A percentile compares a stretch with the other conserved stretches of the same genome.
These are phyloP conservation scores for Diphyllodes magnificus DNA, from an alignment of 2,113 vertebrate genomes.

Conservation along the genomic window DNA sequence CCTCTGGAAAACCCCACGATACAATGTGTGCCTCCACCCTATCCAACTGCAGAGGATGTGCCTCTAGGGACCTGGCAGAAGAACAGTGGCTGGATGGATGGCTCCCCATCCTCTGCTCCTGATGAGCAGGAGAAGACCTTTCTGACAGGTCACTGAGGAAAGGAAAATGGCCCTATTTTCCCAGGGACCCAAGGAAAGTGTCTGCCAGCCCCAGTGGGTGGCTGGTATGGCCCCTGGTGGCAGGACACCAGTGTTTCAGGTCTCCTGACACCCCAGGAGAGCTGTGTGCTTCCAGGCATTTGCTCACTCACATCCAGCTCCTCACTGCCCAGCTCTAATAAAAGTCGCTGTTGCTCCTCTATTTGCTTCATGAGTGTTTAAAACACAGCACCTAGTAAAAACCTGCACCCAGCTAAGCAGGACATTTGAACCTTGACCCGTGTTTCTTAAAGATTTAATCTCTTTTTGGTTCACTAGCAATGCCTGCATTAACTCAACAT, in stretches of 20 bases:
- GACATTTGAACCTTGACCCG: neutral
- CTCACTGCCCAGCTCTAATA: neutral
- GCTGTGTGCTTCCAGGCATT: neutral
- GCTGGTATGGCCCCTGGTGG: neutral
- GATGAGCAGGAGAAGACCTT: neutral
- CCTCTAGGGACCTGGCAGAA: neutral
- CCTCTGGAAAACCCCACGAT: neutral
- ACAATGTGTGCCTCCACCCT: neutral
- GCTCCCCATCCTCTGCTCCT: neutral
- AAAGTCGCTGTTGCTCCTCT: neutral
- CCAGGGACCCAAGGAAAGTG: neutral
- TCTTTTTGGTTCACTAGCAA: slow-evolving; percentile 38
- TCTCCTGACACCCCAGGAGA: neutral
- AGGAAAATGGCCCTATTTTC: neutral
- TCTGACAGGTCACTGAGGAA: neutral
- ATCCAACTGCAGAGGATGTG: neutral
- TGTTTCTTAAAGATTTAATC: slow-evolving; percentile 42
- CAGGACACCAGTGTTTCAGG: neutral
- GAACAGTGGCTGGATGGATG: neutral
- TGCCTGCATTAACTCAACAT: neutral
- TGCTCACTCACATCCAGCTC: neutral
- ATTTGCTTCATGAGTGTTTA: neutral
- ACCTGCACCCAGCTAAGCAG: neutral
- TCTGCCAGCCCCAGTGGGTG: rapidly evolving
- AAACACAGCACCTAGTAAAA: slow-evolving; percentile 30